These are phyloP conservation scores for Cottus gobio DNA, from an alignment of 2,113 vertebrate genomes.

Conservation along the genomic window DNA sequence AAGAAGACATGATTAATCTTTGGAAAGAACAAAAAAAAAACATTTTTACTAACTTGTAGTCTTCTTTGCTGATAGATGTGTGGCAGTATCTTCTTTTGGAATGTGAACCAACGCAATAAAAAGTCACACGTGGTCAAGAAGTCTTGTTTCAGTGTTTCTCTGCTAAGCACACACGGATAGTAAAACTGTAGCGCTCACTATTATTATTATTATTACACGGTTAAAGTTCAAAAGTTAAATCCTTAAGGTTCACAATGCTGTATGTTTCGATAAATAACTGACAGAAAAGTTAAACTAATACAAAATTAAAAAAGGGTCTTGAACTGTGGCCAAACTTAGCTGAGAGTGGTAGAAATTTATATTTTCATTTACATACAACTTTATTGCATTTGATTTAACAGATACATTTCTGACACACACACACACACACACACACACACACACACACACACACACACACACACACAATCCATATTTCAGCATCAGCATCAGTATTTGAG, in stretches of 20 bases:
- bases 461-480: background rate
- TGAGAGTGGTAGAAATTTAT: background rate
- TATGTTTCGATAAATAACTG: background rate
- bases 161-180: background rate
- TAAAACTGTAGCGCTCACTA: background rate
- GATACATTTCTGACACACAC: background rate
- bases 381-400: background rate
- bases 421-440: background rate
- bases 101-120: conserved; percentile 80
- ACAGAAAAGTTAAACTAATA: background rate
- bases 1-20: conserved; percentile 75
- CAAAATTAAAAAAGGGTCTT: background rate
- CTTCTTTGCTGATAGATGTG: conserved; percentile 81
- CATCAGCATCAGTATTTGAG: background rate
- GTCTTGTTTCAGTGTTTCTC: conserved; percentile 56
- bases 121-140: conserved; percentile 78
- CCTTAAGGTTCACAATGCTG: background rate
- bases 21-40: conserved; percentile 56
- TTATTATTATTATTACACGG: background rate
- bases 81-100: conserved; percentile 78
- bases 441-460: too few species aligned
- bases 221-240: background rate
- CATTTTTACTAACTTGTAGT: conserved; percentile 83
- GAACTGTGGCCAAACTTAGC: background rate
- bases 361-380: background rate